phyloP scores from a whole-genome alignment of 2,888 invertebrate species.

The Drosophila kuntzei region DNA sequence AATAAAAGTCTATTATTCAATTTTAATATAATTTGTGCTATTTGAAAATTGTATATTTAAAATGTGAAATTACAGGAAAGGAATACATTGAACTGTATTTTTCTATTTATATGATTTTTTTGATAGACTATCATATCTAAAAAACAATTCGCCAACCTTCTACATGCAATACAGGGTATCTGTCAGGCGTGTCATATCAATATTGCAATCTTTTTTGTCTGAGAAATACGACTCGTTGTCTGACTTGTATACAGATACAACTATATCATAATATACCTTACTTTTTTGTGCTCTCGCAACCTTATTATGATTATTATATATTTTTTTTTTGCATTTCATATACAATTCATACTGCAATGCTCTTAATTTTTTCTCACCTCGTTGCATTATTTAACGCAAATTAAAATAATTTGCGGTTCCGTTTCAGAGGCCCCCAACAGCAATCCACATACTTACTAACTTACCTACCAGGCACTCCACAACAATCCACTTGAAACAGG shows the following conservation, averaged over 20 bases:
- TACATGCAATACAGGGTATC: neutral
- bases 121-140: no score
- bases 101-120: no score
- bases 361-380: conserved; percentile 82
- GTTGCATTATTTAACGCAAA: conserved; percentile 83
- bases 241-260: neutral
- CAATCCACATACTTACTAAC: neutral
- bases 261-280: conserved; percentile 48
- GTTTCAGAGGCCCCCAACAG: conserved; percentile 67
- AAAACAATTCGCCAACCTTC: no score
- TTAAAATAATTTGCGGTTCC: conserved; percentile 83
- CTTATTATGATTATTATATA: conserved; percentile 35
- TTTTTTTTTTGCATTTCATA: conserved; percentile 39
- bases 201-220: neutral
- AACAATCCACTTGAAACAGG: conserved; percentile 67
- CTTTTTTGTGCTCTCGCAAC: conserved; percentile 31
- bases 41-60: neutral
- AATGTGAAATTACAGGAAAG: no score
- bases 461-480: conserved; percentile 31
- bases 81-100: no score
- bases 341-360: conserved; percentile 62
- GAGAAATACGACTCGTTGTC: neutral
- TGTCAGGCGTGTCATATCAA: neutral
- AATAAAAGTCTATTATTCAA: no score
- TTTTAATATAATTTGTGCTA: no score